phyloP scores from a whole-genome alignment of 2,797 vertebrate species.

The Hyperoplus lanceolatus region DNA sequence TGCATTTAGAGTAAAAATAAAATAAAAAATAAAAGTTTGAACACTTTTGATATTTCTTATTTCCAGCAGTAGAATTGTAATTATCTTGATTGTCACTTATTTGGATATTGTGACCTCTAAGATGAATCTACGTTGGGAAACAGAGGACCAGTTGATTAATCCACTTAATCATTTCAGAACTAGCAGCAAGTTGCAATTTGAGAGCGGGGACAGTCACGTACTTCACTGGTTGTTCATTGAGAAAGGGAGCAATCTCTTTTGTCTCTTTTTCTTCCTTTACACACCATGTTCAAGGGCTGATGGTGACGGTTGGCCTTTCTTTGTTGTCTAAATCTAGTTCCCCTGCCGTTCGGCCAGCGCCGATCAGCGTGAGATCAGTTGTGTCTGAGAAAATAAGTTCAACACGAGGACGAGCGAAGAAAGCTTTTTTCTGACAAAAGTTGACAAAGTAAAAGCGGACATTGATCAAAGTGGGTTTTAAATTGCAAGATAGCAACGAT shows the following conservation, averaged over 20 bases:
- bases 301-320: neutral
- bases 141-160: neutral
- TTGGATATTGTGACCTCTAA: neutral
- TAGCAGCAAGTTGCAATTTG: neutral
- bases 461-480: constrained; percentile 21
- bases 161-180: neutral
- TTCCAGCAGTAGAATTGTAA: neutral
- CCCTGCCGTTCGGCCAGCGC: neutral
- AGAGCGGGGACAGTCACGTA: neutral
- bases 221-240: neutral
- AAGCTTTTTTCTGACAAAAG: neutral
- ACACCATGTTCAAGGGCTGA: neutral
- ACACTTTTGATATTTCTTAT: neutral
- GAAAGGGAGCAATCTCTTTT: neutral
- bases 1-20: neutral
- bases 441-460: neutral
- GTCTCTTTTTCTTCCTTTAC: neutral
- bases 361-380: neutral
- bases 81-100: neutral
- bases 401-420: neutral
- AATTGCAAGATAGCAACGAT: constrained; percentile 24
- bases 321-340: neutral
- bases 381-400: neutral
- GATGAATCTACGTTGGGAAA: too few species aligned
- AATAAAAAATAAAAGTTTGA: neutral